Evolutionary conservation across 2,888 invertebrate species (phyloP), one percentile per base, ranked within the genome.

Genomic region (Lycophotia porphyrea): DNA sequence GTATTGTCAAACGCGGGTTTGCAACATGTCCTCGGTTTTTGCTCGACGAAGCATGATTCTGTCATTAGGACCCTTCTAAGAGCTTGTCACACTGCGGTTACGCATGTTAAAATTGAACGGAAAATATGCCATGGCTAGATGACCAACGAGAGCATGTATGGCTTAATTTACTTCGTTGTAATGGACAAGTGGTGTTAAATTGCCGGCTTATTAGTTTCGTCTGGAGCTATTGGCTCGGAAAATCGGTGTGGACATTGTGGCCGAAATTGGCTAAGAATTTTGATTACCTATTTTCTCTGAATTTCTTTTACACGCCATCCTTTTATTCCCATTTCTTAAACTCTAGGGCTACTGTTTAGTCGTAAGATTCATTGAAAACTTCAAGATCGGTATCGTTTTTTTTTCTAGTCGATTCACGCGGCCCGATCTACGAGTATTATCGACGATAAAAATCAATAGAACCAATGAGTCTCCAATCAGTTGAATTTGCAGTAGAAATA

Each of bases 41-140:
- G 93, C 93, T 93, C 88, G 80, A 87, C 88, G 88, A 80, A 93
- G 93, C 94, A 90, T 91, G 91, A 90, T 88, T 90, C 85, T 90
- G 89, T 88, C 90, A 89, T 90, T 89, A 90, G 85, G 85, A 90
- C 91, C 92, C 91, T 90, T 89, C 90, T 87, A 90, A 88, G 83
- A 81, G 72, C 80, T 55, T 77, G 81, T 81, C 84, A 87, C 58
- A 78, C 71, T 88, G 88, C 76, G 88, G 88, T 86, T 86, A 81
- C 72, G 77, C 74, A 76, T 75, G 73, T 84, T 82, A 88, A 86
- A 84, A 82, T 83, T 83, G 74, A 84, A 84, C 76, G 79, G 64
- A 78, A 88, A 86, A 87, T 88, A 88, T 88, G 88, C 88, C 88
- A 88, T 76, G 88, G 88, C 72, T 82, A 87, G 78, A 42, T 83